Percentiles rank a stretch among this genome's conserved stretches.
Conservation (phyloP, 1,140 invertebrate genomes). For the Papilio aristodemus region DNA sequence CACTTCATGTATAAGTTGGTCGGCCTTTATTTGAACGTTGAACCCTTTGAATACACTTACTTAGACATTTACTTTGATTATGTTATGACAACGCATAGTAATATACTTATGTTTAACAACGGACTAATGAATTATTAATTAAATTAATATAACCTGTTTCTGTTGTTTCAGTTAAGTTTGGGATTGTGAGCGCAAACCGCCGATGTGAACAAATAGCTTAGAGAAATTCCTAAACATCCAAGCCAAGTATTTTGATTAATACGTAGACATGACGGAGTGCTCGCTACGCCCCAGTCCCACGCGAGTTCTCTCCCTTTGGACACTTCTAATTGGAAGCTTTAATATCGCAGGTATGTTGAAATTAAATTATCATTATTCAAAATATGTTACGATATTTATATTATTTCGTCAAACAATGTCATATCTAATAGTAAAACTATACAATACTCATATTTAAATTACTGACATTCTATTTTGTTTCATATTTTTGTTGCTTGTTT, state of each 20-base stretch:
- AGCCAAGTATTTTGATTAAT: slow-evolving; percentile 46
- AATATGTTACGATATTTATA: too few species aligned
- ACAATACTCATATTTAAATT: too few species aligned
- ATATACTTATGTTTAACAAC: background rate
- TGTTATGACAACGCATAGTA: background rate
- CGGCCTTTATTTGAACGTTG: too few species aligned
- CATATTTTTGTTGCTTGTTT: too few species aligned
- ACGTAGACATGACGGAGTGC: slow-evolving; percentile 53
- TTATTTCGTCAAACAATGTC: too few species aligned
- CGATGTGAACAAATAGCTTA: slow-evolving; percentile 20
- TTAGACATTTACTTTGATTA: too few species aligned
- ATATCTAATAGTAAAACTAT: too few species aligned
- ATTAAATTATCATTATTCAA: slow-evolving; percentile 25
- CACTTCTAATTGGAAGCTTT: slow-evolving; percentile 58
- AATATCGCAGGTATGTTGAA: slow-evolving; percentile 60
- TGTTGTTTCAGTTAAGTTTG: slow-evolving; percentile 32
- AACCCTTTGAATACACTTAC: too few species aligned
- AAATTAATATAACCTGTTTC: slow-evolving; percentile 17
- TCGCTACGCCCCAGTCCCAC: slow-evolving; percentile 46
- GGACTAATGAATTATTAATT: slow-evolving; percentile 6
- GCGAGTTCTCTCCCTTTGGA: slow-evolving; percentile 58
- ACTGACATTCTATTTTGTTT: too few species aligned
- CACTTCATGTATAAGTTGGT: too few species aligned
- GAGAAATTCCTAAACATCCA: slow-evolving; percentile 35
- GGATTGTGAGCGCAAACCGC: slow-evolving; percentile 14